phyloP scores from a whole-genome alignment of 1,140 invertebrate species.

The Nephotettix cincticeps region DNA sequence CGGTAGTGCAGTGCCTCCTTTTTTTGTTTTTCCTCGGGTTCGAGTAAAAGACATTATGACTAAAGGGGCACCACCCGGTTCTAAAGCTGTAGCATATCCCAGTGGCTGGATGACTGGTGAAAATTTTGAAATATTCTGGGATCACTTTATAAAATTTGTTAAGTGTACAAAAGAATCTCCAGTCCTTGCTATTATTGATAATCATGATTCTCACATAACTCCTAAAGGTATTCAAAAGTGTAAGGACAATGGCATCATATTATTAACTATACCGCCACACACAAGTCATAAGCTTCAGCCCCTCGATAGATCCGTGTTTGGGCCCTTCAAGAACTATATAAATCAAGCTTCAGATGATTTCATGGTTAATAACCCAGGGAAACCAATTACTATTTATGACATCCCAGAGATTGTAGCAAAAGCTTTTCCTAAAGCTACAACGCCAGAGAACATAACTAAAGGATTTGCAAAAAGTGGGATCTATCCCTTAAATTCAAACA shows the following conservation, averaged over 20 bases:
- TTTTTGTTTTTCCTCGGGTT: conserved; percentile 48
- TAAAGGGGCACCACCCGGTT: conserved; percentile 46
- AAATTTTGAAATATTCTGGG: conserved; percentile 40
- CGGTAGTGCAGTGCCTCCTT: conserved; percentile 44
- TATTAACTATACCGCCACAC: conserved; percentile 41
- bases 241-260: conserved; percentile 38
- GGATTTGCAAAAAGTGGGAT: conserved; percentile 49
- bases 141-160: conserved; percentile 46
- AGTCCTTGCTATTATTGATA: conserved; percentile 46
- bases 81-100: conserved; percentile 41
- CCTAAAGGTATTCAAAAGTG: conserved; percentile 34
- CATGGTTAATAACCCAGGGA: conserved; percentile 50
- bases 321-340: conserved; percentile 47
- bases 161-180: conserved; percentile 38
- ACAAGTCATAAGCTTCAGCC: conserved; percentile 45
- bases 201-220: conserved; percentile 36
- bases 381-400: conserved; percentile 52
- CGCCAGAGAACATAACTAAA: conserved; percentile 47
- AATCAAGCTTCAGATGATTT: conserved; percentile 46
- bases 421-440: conserved; percentile 46
- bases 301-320: conserved; percentile 47
- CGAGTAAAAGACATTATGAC: conserved; percentile 49
- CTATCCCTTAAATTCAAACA: conserved; percentile 44
- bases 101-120: conserved; percentile 43
- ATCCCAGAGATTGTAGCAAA: conserved; percentile 46